Evolutionary conservation across 2,113 vertebrate species (phyloP).

Genomic region (Mus spicilegus): DNA sequence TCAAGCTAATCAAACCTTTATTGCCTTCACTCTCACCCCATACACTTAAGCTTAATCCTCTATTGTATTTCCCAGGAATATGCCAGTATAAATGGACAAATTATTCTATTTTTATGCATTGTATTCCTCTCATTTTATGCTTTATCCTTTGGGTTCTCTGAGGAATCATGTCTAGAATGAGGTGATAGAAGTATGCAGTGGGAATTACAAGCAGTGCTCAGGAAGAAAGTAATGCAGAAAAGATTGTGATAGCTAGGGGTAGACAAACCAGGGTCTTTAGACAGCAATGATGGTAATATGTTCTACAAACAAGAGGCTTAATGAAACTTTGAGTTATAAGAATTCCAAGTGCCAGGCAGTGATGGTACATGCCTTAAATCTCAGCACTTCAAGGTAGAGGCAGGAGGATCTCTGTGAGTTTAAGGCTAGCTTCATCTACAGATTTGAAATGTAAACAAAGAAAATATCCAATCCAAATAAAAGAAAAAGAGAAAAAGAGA

Average conservation of each 20-base stretch:
- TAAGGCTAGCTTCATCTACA: too few relatives aligned
- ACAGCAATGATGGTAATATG: not conserved
- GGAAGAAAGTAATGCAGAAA: not conserved
- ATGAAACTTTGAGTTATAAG: not conserved
- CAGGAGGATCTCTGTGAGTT: too few relatives aligned
- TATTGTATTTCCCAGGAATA: not conserved
- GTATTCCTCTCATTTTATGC: not conserved
- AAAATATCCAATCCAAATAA: too few relatives aligned
- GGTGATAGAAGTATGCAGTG: not conserved
- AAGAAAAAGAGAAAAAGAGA: too few relatives aligned
- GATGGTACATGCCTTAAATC: too few relatives aligned
- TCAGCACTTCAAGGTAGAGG: too few relatives aligned
- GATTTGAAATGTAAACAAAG: too few relatives aligned
- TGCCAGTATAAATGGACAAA: not conserved
- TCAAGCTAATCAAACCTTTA: not conserved
- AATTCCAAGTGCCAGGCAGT: not conserved
- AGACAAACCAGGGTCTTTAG: not conserved
- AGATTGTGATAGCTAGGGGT: not conserved
- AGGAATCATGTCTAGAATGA: not conserved
- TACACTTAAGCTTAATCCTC: not conserved
- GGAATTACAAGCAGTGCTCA: not conserved
- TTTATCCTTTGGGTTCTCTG: not conserved
- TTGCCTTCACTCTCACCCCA: not conserved
- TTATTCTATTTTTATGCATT: not conserved
- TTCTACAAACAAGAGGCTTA: not conserved